phyloP scores from a whole-genome alignment of 2,888 invertebrate species.

The Cephonodes hylas region DNA sequence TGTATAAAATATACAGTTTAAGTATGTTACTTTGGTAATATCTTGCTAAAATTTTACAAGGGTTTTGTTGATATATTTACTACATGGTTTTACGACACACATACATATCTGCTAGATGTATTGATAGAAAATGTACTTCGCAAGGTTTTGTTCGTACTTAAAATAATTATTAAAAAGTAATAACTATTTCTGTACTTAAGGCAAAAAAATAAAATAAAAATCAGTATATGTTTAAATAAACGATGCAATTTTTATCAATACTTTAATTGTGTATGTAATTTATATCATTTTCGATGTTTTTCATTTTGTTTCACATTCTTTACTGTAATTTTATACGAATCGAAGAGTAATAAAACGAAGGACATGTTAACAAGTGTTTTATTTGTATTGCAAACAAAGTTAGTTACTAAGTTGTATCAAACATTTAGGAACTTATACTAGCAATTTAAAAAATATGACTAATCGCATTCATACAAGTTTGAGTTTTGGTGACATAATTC shows the following conservation, averaged over 20 bases:
- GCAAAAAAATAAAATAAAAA: too few species aligned
- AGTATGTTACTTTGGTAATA: background rate
- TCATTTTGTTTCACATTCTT: background rate
- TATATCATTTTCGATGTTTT: background rate
- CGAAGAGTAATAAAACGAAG: constrained; percentile 26
- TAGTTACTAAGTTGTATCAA: background rate
- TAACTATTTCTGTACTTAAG: background rate
- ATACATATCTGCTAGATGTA: too few species aligned
- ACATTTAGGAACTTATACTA: background rate
- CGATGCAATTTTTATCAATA: too few species aligned
- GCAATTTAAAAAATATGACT: background rate
- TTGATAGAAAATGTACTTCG: background rate
- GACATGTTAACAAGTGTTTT: constrained; percentile 33
- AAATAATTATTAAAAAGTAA: background rate
- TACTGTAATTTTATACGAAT: background rate
- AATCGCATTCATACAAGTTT: background rate
- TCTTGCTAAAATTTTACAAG: background rate
- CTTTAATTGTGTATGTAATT: too few species aligned
- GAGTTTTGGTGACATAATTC: background rate
- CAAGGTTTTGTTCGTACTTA: too few species aligned
- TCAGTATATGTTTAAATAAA: too few species aligned
- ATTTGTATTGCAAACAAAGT: constrained; percentile 24
- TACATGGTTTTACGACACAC: background rate
- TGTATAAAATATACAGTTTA: too few species aligned
- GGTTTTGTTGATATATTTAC: background rate